Conservation (phyloP, 2,888 invertebrate genomes). For the Agapostemon virescens region DNA sequence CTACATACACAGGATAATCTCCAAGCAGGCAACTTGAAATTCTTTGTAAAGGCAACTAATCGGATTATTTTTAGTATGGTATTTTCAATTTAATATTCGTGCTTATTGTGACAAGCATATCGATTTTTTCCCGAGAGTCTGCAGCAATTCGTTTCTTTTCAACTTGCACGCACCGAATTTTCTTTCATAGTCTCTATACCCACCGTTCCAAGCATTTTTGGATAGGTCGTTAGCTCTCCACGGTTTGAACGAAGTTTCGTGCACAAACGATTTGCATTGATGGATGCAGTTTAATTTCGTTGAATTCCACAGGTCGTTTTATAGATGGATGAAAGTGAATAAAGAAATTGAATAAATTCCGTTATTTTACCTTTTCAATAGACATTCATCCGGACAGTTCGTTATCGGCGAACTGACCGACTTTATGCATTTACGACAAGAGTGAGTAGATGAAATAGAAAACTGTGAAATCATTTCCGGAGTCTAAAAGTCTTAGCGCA, state of each 20-base stretch:
- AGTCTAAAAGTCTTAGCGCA: too few relatives aligned
- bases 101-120: neutral
- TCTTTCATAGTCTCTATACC: too few relatives aligned
- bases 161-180: neutral
- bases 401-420: too few relatives aligned
- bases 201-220: too few relatives aligned
- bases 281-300: neutral
- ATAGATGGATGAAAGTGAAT: neutral
- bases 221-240: neutral
- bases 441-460: too few relatives aligned
- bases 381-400: too few relatives aligned
- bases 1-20: neutral
- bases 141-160: neutral
- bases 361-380: neutral
- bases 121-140: neutral
- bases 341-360: neutral
- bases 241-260: too few relatives aligned
- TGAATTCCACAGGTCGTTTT: neutral
- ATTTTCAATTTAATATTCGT: neutral
- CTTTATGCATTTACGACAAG: too few relatives aligned
- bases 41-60: neutral
- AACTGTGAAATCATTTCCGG: too few relatives aligned
- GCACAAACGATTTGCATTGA: too few relatives aligned
- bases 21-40: neutral
- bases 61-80: neutral